phyloP scores from a whole-genome alignment of 2,888 invertebrate species.

The Limnephilus lunatus region DNA sequence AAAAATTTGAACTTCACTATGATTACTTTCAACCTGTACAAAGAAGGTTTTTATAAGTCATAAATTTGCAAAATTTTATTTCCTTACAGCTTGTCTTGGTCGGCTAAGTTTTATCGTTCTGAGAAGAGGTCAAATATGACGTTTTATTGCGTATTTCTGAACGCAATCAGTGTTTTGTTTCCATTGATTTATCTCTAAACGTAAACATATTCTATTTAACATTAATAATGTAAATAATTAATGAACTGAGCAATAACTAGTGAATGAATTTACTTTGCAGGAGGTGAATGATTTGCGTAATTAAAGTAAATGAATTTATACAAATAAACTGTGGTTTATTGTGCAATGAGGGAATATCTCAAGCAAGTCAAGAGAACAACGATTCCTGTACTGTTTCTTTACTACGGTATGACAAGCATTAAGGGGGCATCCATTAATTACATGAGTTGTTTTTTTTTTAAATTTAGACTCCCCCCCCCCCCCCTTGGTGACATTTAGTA shows the following conservation, averaged over 20 bases:
- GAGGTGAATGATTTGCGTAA: neutral
- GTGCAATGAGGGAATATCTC: neutral
- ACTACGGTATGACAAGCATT: too few relatives aligned
- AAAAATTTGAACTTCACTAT: too few relatives aligned
- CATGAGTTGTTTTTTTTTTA: too few relatives aligned
- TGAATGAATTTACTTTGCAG: conserved; percentile 9
- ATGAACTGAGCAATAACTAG: neutral
- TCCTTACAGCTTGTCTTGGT: neutral
- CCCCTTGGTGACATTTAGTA: too few relatives aligned
- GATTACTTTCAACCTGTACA: neutral
- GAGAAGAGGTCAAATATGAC: conserved; percentile 25
- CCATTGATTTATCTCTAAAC: neutral
- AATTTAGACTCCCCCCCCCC: too few relatives aligned
- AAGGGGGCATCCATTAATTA: too few relatives aligned
- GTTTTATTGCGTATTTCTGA: conserved; percentile 7
- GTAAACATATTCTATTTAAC: conserved; percentile 18
- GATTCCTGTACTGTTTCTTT: too few relatives aligned
- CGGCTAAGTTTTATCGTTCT: neutral
- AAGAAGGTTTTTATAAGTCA: neutral
- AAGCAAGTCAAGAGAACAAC: neutral
- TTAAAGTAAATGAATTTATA: neutral
- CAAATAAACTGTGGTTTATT: neutral
- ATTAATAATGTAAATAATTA: neutral
- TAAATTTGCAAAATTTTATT: neutral
- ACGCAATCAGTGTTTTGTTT: conserved; percentile 19